phyloP scores from a whole-genome alignment of 2,113 vertebrate species.

The Pterocles burchelli region DNA sequence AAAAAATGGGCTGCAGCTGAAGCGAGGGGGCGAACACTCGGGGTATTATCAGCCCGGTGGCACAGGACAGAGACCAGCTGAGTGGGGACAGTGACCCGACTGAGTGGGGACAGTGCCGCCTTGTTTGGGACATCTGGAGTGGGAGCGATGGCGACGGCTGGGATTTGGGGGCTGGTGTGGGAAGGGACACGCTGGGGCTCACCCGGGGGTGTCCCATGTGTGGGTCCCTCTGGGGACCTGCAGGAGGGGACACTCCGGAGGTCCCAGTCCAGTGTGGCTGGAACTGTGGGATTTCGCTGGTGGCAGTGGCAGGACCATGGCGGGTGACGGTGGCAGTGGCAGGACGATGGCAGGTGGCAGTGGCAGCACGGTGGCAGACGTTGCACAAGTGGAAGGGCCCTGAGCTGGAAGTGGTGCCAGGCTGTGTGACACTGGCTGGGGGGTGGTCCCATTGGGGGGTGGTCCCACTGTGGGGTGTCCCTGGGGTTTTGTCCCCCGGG shows the following conservation, averaged over 20 bases:
- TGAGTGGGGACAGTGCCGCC: neutral
- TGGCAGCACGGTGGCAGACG: neutral
- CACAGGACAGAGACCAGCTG: neutral
- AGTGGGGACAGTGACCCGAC: neutral
- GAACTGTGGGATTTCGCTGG: fast-evolving
- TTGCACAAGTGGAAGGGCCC: neutral
- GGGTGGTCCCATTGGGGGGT: neutral
- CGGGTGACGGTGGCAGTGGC: fast-evolving
- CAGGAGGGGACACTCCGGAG: neutral
- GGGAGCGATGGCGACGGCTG: neutral
- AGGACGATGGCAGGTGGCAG: too few relatives aligned
- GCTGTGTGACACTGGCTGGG: fast-evolving
- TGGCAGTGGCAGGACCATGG: neutral
- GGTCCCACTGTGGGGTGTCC: too few relatives aligned
- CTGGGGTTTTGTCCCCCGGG: fast-evolving
- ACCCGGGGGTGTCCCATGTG: neutral
- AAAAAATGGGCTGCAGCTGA: neutral
- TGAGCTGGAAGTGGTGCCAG: neutral
- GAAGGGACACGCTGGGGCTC: neutral
- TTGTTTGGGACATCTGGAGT: neutral
- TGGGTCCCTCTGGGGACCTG: neutral
- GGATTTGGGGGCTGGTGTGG: neutral
- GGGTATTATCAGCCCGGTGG: neutral
- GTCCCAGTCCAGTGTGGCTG: neutral
- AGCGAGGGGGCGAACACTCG: neutral